These are phyloP conservation scores for Ladona fulva DNA, from an alignment of 1,140 invertebrate genomes.

Conservation along the genomic window DNA sequence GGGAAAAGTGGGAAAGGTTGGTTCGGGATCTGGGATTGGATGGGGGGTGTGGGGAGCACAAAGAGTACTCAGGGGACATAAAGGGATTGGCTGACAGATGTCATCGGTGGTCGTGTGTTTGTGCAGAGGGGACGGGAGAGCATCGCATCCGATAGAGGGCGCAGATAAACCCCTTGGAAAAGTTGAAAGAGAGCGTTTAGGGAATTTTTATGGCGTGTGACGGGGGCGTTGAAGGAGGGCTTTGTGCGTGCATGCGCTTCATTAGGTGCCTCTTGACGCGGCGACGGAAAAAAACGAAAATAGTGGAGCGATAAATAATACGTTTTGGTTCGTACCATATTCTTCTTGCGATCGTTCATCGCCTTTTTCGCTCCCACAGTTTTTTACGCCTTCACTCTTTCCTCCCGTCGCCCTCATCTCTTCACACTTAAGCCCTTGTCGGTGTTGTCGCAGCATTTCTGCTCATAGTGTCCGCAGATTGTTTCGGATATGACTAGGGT, in stretches of 20 bases:
- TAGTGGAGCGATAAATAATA: background rate
- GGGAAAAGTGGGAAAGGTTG: background rate
- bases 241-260: background rate
- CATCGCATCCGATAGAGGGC: too few relatives aligned
- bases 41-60: background rate
- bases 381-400: too few relatives aligned
- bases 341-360: background rate
- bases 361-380: background rate
- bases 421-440: too few relatives aligned
- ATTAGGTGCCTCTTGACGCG: slow-evolving; percentile 2
- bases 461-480: too few relatives aligned
- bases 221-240: too few relatives aligned
- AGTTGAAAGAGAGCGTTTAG: background rate
- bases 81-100: slow-evolving; percentile 3
- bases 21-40: background rate
- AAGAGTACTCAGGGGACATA: background rate
- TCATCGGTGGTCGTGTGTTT: background rate
- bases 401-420: background rate
- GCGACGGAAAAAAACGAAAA: background rate
- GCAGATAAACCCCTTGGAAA: too few relatives aligned
- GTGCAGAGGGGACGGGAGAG: background rate
- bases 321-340: background rate
- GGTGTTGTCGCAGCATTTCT: too few relatives aligned
- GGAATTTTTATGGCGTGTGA: background rate
- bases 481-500: too few relatives aligned